Conservation (phyloP, 2,113 vertebrate genomes). For the Cyphomyrus discorhynchus region DNA sequence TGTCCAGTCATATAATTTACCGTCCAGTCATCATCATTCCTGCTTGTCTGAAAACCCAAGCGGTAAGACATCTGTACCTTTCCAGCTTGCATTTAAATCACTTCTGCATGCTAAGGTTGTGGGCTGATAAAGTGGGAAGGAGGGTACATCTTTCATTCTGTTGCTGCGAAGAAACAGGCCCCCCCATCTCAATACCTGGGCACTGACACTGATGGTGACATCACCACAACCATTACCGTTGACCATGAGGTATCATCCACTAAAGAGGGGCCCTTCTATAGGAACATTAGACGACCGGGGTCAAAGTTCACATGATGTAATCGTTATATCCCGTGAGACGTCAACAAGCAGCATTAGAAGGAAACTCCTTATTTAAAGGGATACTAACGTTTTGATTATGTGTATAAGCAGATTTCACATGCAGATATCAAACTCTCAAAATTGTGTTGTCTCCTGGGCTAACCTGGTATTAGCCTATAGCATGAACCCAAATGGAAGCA, state of each 20-base stretch:
- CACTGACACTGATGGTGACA: neutral
- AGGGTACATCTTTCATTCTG: neutral
- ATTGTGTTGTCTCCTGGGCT: neutral
- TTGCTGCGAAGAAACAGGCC: neutral
- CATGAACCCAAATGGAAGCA: neutral
- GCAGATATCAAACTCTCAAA: neutral
- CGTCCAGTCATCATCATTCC: neutral
- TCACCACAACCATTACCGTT: neutral
- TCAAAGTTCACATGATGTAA: neutral
- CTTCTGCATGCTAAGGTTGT: neutral
- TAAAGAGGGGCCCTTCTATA: neutral
- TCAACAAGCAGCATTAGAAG: neutral
- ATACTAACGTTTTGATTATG: neutral
- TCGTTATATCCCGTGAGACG: neutral
- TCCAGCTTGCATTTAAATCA: neutral
- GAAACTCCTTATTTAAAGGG: neutral
- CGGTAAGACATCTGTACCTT: neutral
- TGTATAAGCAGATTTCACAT: neutral
- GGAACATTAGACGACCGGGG: neutral
- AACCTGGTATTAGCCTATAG: neutral
- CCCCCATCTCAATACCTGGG: neutral
- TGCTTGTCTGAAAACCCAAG: neutral
- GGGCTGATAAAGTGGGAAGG: neutral
- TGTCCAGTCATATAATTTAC: slow-evolving; percentile 32
- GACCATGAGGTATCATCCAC: neutral